Evolutionary conservation across 2,113 vertebrate genomes (phyloP), one percentile per base, ranked within the genome.

Genomic region (Chionis minor): DNA sequence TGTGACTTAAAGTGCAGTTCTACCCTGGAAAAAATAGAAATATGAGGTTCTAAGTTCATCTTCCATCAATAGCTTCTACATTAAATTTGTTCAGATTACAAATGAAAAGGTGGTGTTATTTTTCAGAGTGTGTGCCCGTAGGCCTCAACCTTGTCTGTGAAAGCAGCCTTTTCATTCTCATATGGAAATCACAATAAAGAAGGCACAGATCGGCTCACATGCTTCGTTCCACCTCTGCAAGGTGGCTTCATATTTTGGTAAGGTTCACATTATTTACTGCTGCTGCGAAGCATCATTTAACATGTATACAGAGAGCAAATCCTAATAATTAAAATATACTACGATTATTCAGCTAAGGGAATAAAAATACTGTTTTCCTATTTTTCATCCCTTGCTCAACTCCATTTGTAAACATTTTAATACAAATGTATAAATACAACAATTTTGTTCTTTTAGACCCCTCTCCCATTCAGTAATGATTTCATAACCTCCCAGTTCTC

Each of bases 1-100:
- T 47, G 20, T 10, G 88, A 92, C 92, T 94, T 84, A 71, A 96
- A 96, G 88, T 95, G 88, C 94, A 90, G 69, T 56, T 87, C 75
- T 88, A n/a, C 82, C 79, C 86, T 49, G 88, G 83, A 51, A 94
- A 81, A 91, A 90, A 82, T 55, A 94, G 75, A 88, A 95, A 93
- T 81, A 69, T 30, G 80, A 81, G 67, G 86, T 94, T 94, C 61
- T 35, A 4, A 86, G 95, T 84, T 93, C 1, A 27, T 91, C 93
- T 92, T 84, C 88, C 90, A 88, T 95, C 90, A 94, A 14, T 61
- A 40, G 83, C 92, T 71, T 40, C 63, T 63, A 6, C 72, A 52
- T 3, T 42, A 80, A 45, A 71, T 95, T 94, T 95, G 55, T 83
- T 96, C 45, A 15, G 66, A 59, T 90, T 63, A 33, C 82, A 83